A percentile compares a stretch with the other conserved stretches of the same genome.
These are phyloP conservation scores for Palythoa heliodiscus DNA, from an alignment of 92 coral and sea anemone genomes.

Conservation along the genomic window DNA sequence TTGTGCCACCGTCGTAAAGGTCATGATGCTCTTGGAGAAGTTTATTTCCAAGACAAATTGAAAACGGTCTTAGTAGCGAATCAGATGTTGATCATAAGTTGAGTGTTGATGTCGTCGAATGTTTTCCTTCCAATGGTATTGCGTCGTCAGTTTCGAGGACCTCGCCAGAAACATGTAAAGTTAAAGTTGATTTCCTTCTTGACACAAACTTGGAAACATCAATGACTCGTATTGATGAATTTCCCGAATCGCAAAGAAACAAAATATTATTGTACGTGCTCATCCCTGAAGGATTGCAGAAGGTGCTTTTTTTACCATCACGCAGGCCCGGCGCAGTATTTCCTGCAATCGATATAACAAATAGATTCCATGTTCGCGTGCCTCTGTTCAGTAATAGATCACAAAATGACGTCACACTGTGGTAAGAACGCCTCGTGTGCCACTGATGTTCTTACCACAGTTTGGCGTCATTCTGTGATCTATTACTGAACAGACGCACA, in stretches of 20 bases:
- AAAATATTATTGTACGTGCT: not conserved
- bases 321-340: no score
- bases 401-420: no score
- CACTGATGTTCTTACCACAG: no score
- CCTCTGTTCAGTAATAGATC: no score
- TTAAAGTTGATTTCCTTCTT: not conserved
- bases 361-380: no score
- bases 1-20: slow-evolving; percentile 45
- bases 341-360: no score
- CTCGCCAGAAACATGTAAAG: not conserved
- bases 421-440: no score
- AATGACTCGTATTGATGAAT: not conserved
- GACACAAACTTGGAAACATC: not conserved
- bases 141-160: not conserved
- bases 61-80: not conserved
- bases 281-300: not conserved
- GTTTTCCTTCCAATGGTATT: not conserved
- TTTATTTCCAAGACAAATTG: slow-evolving; percentile 4
- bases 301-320: no score
- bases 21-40: slow-evolving; percentile 36
- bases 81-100: no score
- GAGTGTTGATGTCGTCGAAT: not conserved
- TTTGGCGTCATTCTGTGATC: no score
- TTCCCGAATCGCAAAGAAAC: not conserved
- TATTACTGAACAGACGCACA: no score